Base-by-base conservation (phyloP, 2,888 invertebrate species). In the Leucania comma region DNA sequence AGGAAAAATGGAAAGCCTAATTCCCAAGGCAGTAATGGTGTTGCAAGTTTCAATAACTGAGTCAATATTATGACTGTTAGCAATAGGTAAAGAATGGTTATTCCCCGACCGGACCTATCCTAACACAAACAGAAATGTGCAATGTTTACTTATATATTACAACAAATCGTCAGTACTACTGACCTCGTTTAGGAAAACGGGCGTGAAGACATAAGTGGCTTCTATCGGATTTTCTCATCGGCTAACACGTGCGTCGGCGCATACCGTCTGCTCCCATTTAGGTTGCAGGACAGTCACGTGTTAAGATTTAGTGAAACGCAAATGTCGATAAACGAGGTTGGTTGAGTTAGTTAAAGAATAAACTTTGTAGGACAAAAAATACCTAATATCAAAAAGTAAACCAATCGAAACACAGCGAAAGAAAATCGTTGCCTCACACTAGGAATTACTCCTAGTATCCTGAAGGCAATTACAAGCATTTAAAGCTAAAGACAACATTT, bases 201-300 rank as follows among this genome's bases (percentile, higher is more conserved):
- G 59, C 62, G 22, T 68, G 64, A 58, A 72, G 64, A 68, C 76
- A 59, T 71, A 58, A 62, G n/a, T 53, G 51, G 58, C 26, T 71
- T 71, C 67, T 68, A 51, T 65, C 54, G 20, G 61, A 68, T 76
- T 79, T 80, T 80, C 72, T 72, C 58, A 58, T 24, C 32, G 35
- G n/a, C 12, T 4, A 59, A 73, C 82, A 83, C 84, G 80, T 84
- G 84, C 64, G 54, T 24, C 9, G 22, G 32, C 54, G 78, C 66
- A 72, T 62, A 76, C 58, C 42, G 67, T 57, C 60, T 50, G 53
- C 63, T 76, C 68, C 59, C 54, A 77, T 75, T 84, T 72, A 62
- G 78, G 81, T 74, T 77, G 54, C 63, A 82, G 72, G 75, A 79
- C 67, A 79, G 75, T 74, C 83, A 80, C 78, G 75, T 78, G 75